Conservation (phyloP, 1,140 invertebrate species). For the Drosophila murphyi region DNA sequence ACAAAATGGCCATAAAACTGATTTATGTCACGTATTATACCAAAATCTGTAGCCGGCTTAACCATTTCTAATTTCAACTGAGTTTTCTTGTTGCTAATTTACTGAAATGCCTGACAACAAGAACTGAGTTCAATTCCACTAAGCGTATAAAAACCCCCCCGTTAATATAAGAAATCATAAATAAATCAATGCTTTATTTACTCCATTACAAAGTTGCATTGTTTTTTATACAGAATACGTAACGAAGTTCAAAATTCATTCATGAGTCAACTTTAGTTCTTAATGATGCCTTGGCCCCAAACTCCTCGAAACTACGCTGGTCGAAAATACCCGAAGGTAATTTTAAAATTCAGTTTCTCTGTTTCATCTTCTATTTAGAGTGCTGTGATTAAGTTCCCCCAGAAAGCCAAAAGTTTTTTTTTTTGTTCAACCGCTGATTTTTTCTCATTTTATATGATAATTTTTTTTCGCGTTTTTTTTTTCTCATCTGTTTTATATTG, state of each 20-base stretch:
- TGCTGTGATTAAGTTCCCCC: conserved; percentile 64
- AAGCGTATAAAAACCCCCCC: neutral
- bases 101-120: conserved; percentile 35
- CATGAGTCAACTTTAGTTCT: conserved; percentile 28
- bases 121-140: conserved; percentile 54
- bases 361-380: conserved; percentile 75
- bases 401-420: conserved; percentile 38
- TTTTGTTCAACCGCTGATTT: conserved; percentile 13
- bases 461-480: conserved; percentile 24
- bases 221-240: neutral
- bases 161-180: neutral
- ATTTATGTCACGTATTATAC: conserved; percentile 70
- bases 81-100: conserved; percentile 40
- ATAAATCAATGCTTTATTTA: neutral
- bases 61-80: conserved; percentile 62
- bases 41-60: conserved; percentile 43
- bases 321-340: conserved; percentile 33
- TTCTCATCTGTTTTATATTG: conserved; percentile 54
- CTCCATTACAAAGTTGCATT: neutral
- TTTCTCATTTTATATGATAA: conserved; percentile 1
- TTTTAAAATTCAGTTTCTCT: conserved; percentile 37
- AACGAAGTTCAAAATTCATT: conserved; percentile 24
- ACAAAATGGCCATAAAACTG: conserved; percentile 67
- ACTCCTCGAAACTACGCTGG: conserved; percentile 34
- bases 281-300: conserved; percentile 16